Percentiles rank a stretch among this genome's conserved stretches.
These are phyloP conservation scores for Papilio gigon DNA, from an alignment of 2,888 invertebrate genomes.

Conservation along the genomic window DNA sequence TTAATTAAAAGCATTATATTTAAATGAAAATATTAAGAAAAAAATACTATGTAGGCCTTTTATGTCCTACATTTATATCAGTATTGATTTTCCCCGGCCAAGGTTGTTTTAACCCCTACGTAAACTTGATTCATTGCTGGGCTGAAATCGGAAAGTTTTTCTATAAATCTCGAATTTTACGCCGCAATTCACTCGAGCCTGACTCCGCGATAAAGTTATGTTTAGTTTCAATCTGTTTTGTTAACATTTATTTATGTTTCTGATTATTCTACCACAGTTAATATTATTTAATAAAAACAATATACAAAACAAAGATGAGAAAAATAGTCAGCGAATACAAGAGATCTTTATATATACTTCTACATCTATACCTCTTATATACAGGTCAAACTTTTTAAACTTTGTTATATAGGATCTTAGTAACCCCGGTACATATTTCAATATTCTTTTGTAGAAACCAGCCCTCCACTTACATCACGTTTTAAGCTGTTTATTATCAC, in stretches of 20 bases:
- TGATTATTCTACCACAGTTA: background rate
- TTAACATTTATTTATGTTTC: slow-evolving; percentile 26
- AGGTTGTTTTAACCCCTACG: slow-evolving; percentile 40
- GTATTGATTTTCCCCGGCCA: slow-evolving; percentile 40
- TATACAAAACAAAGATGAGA: no score
- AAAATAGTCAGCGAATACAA: no score
- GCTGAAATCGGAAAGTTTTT: slow-evolving; percentile 47
- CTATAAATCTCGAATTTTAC: slow-evolving; percentile 48
- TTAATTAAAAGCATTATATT: background rate
- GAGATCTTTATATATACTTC: no score
- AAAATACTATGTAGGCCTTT: background rate
- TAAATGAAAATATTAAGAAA: slow-evolving; percentile 6
- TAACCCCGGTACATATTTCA: no score
- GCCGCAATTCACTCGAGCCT: slow-evolving; percentile 44
- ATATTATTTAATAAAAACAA: background rate
- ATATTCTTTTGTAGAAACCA: no score
- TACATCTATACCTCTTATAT: no score
- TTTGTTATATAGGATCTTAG: no score
- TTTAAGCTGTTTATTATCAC: no score
- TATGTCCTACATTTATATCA: slow-evolving; percentile 41
- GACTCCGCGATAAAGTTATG: slow-evolving; percentile 44
- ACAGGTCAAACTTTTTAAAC: no score
- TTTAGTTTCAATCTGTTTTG: slow-evolving; percentile 41
- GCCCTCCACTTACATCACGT: no score
- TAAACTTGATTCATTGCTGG: slow-evolving; percentile 47